Evolutionary conservation across 2,797 vertebrate genomes (phyloP).

Genomic region (Poeciliopsis presidionis): DNA sequence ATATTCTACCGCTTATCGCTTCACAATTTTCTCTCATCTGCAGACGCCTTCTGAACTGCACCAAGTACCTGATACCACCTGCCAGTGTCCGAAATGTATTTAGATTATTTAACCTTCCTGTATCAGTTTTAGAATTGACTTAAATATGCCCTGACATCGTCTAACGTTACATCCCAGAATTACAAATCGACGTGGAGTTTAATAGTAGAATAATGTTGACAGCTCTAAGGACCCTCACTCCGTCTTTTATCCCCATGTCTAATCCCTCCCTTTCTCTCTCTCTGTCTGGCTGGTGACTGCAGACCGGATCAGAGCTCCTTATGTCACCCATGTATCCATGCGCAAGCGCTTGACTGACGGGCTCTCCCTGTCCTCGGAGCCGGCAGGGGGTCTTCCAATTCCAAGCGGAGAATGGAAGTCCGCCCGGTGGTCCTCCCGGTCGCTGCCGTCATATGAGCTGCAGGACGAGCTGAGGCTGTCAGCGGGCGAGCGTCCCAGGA

Average conservation of each 20-base stretch:
- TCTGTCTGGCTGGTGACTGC: slow-evolving; percentile 72
- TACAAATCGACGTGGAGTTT: slow-evolving; percentile 79
- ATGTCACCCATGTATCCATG: slow-evolving; percentile 99
- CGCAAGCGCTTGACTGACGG: slow-evolving; percentile 97
- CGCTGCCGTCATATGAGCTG: slow-evolving; percentile 98
- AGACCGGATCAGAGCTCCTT: slow-evolving; percentile 72
- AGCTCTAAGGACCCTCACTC: slow-evolving; percentile 75
- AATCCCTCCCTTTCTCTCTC: slow-evolving; percentile 58
- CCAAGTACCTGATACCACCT: slow-evolving; percentile 92
- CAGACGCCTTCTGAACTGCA: slow-evolving; percentile 84
- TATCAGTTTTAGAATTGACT: slow-evolving; percentile 85
- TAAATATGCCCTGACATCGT: slow-evolving; percentile 87
- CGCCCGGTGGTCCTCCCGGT: slow-evolving; percentile 91
- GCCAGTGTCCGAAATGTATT: slow-evolving; percentile 78
- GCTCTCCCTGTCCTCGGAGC: slow-evolving; percentile 89
- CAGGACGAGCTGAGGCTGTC: slow-evolving; percentile 99
- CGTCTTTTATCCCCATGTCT: slow-evolving; percentile 63
- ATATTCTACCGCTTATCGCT: slow-evolving; percentile 76
- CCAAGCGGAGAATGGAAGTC: slow-evolving; percentile 94
- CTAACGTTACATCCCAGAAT: slow-evolving; percentile 70
- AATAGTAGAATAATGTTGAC: slow-evolving; percentile 79
- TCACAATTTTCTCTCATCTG: slow-evolving; percentile 68
- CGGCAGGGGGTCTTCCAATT: slow-evolving; percentile 87
- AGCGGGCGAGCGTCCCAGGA: slow-evolving; percentile 92
- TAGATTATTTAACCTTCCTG: slow-evolving; percentile 75